Conservation (phyloP, 2,888 invertebrate species). For the Hipparchia sbordonii region DNA sequence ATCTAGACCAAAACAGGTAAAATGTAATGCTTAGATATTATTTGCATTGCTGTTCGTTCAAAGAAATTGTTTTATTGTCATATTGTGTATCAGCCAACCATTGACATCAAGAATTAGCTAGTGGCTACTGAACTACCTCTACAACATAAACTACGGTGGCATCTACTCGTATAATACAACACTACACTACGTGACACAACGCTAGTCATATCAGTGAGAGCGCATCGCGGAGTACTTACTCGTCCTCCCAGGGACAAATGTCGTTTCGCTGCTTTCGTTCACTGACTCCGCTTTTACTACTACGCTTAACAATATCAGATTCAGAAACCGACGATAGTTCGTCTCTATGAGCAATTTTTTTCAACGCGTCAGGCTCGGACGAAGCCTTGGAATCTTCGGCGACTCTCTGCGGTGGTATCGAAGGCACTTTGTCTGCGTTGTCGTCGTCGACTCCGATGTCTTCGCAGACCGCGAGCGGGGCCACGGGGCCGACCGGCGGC, state of each 20-base stretch:
- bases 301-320: slow-evolving; percentile 74
- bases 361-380: slow-evolving; percentile 64
- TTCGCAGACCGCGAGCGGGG: slow-evolving; percentile 87
- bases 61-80: slow-evolving; percentile 24
- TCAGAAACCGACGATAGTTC: slow-evolving; percentile 71
- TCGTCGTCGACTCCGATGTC: slow-evolving; percentile 87
- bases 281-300: slow-evolving; percentile 66
- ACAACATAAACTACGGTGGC: slow-evolving; percentile 19
- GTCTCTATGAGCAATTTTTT: slow-evolving; percentile 71
- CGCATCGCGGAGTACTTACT: slow-evolving; percentile 85
- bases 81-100: slow-evolving; percentile 19
- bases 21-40: not conserved
- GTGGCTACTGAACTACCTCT: slow-evolving; percentile 1
- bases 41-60: not conserved
- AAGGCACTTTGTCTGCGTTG: slow-evolving; percentile 81
- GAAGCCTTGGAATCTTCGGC: slow-evolving; percentile 58
- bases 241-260: slow-evolving; percentile 97
- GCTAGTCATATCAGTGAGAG: slow-evolving; percentile 10
- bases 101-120: slow-evolving; percentile 1
- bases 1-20: not conserved
- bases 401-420: slow-evolving; percentile 61
- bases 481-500: slow-evolving; percentile 55
- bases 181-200: no score
- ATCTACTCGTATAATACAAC: not conserved
- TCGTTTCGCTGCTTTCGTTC: slow-evolving; percentile 86